phyloP scores from a whole-genome alignment of 2,797 vertebrate genomes.

The Denticeps clupeoides region DNA sequence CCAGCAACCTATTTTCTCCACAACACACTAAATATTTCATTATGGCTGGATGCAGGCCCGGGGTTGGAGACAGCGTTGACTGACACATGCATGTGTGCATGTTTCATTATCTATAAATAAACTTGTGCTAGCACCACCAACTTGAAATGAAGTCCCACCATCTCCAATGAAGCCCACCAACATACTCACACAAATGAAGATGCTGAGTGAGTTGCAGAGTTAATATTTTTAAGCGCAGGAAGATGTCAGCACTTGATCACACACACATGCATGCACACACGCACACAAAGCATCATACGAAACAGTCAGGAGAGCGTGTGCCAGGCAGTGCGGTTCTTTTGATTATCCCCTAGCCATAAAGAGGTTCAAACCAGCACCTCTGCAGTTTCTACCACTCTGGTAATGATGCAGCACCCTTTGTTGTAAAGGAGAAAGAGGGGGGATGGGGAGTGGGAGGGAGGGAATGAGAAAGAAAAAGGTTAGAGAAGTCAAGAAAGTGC shows the following conservation, averaged over 20 bases:
- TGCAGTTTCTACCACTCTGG: conserved; percentile 20
- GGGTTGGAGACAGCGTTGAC: conserved; percentile 11
- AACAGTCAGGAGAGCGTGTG: conserved; percentile 21
- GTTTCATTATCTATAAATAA: conserved; percentile 30
- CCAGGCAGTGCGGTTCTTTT: conserved; percentile 15
- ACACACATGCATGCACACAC: no score
- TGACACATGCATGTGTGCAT: conserved; percentile 21
- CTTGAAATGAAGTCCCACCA: no score
- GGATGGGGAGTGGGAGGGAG: not conserved
- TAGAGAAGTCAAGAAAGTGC: conserved; percentile 5
- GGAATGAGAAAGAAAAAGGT: not conserved
- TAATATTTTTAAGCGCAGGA: no score
- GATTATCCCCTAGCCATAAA: conserved; percentile 27
- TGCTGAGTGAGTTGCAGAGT: no score
- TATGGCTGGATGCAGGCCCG: not conserved
- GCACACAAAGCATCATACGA: conserved; percentile 20
- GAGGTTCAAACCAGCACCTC: conserved; percentile 23
- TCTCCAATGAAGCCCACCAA: not conserved
- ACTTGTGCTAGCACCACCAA: conserved; percentile 8
- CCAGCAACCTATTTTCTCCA: conserved; percentile 19
- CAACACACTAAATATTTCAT: conserved; percentile 29
- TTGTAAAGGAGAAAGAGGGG: conserved; percentile 16
- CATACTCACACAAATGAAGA: not conserved
- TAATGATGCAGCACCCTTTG: conserved; percentile 32
- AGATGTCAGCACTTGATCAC: no score